Evolutionary conservation across 2,888 invertebrate species (phyloP).

Genomic region (Cantharis rustica): DNA sequence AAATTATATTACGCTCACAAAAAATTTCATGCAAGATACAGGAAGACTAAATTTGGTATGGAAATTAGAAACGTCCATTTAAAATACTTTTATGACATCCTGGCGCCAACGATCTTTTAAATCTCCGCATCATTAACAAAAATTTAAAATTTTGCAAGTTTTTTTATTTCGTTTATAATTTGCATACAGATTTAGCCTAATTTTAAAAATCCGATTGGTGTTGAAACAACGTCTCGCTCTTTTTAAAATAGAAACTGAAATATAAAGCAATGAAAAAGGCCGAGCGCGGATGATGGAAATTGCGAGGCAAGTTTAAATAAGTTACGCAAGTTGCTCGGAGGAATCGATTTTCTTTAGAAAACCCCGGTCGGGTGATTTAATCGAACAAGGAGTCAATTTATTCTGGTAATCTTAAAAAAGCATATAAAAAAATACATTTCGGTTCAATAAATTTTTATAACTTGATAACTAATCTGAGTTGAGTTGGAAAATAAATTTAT

Average conservation of each 20-base stretch:
- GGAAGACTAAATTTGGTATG: slow-evolving; percentile 13
- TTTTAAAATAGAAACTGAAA: neutral
- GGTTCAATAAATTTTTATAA: neutral
- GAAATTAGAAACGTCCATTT: slow-evolving; percentile 1
- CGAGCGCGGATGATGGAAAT: neutral
- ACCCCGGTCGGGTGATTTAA: neutral
- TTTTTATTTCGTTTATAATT: neutral
- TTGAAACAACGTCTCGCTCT: neutral
- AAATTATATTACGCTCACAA: neutral
- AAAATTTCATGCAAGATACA: slow-evolving; percentile 5
- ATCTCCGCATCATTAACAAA: slow-evolving; percentile 8
- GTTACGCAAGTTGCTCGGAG: neutral
- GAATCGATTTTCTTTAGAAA: neutral
- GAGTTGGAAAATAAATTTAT: slow-evolving; percentile 23
- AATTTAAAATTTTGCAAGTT: neutral
- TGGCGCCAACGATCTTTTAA: slow-evolving; percentile 9
- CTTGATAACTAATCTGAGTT: neutral
- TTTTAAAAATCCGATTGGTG: neutral
- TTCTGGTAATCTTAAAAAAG: neutral
- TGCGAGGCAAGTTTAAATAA: neutral
- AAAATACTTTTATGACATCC: slow-evolving; percentile 13
- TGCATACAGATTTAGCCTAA: neutral
- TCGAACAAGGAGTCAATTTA: neutral
- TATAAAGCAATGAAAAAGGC: neutral
- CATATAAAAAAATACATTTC: neutral